A percentile compares a stretch with the other conserved stretches of the same genome.
phyloP scores from a whole-genome alignment of 2,888 invertebrate species.

The Trichogramma evanescens region DNA sequence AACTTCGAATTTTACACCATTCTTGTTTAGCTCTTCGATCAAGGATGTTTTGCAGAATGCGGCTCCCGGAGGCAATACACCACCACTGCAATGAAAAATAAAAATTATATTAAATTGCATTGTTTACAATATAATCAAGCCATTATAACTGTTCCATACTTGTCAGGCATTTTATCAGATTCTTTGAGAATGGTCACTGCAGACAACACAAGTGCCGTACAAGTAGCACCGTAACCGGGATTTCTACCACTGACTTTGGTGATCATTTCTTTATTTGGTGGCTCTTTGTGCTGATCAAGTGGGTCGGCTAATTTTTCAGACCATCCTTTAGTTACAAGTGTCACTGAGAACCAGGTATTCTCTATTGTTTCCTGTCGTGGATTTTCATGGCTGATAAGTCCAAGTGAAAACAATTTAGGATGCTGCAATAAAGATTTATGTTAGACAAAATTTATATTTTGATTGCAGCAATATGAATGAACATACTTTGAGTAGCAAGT shows the following conservation, averaged over 20 bases:
- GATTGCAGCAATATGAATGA: neutral
- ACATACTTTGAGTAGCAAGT: slow-evolving; percentile 58
- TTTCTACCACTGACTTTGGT: slow-evolving; percentile 63
- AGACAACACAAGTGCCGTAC: slow-evolving; percentile 62
- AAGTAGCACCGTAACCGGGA: slow-evolving; percentile 80
- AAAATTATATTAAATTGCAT: neutral
- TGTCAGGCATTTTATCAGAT: slow-evolving; percentile 64
- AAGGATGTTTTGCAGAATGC: slow-evolving; percentile 78
- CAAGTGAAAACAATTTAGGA: slow-evolving; percentile 66
- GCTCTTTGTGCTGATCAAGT: slow-evolving; percentile 52
- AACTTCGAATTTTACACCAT: slow-evolving; percentile 67
- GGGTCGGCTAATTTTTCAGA: slow-evolving; percentile 54
- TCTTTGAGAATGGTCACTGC: slow-evolving; percentile 73
- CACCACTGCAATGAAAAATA: slow-evolving; percentile 58
- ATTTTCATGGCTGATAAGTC: slow-evolving; percentile 60
- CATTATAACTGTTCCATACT: slow-evolving; percentile 49
- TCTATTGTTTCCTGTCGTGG: slow-evolving; percentile 58
- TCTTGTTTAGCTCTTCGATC: slow-evolving; percentile 65
- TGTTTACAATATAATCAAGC: neutral
- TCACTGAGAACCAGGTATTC: slow-evolving; percentile 59
- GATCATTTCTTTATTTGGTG: slow-evolving; percentile 60
- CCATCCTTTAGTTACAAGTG: slow-evolving; percentile 77
- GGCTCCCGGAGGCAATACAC: slow-evolving; percentile 78
- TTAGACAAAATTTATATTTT: neutral
- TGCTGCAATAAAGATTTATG: slow-evolving; percentile 46